These are phyloP conservation scores for Artibeus jamaicensis DNA, from an alignment of 2,797 vertebrate species.

Conservation along the genomic window DNA sequence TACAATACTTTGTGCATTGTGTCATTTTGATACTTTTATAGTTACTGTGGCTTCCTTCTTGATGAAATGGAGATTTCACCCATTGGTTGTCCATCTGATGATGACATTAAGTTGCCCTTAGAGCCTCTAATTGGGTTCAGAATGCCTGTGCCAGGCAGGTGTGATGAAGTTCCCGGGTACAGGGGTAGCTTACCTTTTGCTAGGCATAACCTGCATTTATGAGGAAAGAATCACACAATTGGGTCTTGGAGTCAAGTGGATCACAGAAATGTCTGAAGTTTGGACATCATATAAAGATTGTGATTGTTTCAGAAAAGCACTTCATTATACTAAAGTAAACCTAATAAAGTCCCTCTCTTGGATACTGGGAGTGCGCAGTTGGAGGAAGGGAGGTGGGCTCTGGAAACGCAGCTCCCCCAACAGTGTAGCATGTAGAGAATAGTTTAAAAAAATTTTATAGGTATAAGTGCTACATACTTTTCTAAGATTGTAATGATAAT, in stretches of 20 bases:
- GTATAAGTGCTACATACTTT: background rate
- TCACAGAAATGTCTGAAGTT: background rate
- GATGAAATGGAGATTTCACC: background rate
- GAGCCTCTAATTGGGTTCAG: background rate
- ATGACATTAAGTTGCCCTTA: background rate
- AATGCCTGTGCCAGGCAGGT: background rate
- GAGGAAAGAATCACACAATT: background rate
- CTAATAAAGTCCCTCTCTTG: background rate
- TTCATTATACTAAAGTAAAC: background rate
- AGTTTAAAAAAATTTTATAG: background rate
- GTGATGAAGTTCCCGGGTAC: background rate
- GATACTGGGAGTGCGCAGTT: background rate
- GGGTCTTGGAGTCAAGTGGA: background rate
- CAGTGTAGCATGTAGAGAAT: background rate
- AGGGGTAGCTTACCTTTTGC: background rate
- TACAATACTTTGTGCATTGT: background rate
- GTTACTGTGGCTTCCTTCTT: background rate
- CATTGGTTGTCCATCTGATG: background rate
- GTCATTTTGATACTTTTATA: background rate
- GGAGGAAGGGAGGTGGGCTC: background rate
- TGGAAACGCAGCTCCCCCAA: background rate
- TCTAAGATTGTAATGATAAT: background rate
- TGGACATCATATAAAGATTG: background rate
- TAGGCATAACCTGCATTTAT: background rate
- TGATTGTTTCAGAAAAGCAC: background rate